Conservation (phyloP, 2,797 vertebrate genomes). For the Sebastes itinus region DNA sequence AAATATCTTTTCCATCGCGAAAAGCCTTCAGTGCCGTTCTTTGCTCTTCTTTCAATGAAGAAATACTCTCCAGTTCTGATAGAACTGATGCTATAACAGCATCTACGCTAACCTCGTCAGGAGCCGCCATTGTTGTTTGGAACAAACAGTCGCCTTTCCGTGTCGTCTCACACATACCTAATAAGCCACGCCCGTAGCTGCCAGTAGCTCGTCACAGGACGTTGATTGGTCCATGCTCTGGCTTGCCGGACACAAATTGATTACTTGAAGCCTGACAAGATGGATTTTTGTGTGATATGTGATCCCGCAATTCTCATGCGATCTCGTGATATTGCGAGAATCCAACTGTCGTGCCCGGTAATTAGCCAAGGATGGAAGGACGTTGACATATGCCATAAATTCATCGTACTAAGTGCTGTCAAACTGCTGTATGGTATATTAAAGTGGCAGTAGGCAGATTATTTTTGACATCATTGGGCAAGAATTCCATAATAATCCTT, state of each 20-base stretch:
- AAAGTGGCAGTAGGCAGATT: too few species aligned
- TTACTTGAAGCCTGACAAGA: not conserved
- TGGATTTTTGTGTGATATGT: not conserved
- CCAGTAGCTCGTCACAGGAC: too few species aligned
- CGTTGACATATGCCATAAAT: not conserved
- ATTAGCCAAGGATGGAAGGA: not conserved
- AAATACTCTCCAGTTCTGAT: not conserved
- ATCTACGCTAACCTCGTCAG: not conserved
- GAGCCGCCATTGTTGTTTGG: not conserved
- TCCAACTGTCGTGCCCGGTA: rapidly evolving
- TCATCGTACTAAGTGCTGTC: not conserved
- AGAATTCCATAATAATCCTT: too few species aligned
- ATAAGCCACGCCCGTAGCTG: not conserved
- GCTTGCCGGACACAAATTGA: too few species aligned
- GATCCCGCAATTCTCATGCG: not conserved
- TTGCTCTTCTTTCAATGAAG: not conserved
- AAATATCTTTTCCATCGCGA: too few species aligned
- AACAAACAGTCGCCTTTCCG: not conserved
- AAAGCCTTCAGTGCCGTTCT: too few species aligned
- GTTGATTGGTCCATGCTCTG: too few species aligned
- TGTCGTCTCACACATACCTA: not conserved
- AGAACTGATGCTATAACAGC: not conserved
- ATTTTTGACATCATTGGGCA: too few species aligned
- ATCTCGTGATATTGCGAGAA: not conserved
- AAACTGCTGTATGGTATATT: not conserved